Conservation (phyloP, 2,888 invertebrate genomes). For the Pegoplata infirma region DNA sequence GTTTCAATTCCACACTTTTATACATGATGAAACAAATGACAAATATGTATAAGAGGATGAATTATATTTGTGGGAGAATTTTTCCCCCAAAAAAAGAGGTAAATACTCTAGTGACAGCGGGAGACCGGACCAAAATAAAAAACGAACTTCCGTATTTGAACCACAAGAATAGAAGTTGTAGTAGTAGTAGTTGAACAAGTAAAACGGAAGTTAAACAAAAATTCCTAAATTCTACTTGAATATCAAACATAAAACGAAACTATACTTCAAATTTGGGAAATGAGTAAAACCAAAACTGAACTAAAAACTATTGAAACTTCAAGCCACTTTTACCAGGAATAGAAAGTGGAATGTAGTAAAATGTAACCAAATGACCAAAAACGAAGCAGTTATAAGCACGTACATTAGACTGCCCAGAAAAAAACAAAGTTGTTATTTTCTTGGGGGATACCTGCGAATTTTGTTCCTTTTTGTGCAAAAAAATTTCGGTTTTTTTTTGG, state of each 20-base stretch:
- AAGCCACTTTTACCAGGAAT: slow-evolving; percentile 26
- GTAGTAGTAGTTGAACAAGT: too few species aligned
- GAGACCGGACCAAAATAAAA: slow-evolving; percentile 21
- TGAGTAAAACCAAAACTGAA: slow-evolving; percentile 5
- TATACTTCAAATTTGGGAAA: slow-evolving; percentile 41
- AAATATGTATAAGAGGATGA: not conserved
- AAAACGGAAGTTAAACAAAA: slow-evolving; percentile 62
- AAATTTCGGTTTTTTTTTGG: too few species aligned
- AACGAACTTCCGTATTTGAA: slow-evolving; percentile 63
- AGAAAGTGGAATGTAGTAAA: slow-evolving; percentile 4
- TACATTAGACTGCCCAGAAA: too few species aligned
- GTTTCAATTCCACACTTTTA: slow-evolving; percentile 39
- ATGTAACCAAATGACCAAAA: slow-evolving; percentile 33
- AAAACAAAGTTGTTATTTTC: too few species aligned
- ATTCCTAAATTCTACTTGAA: slow-evolving; percentile 47
- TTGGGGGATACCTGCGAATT: too few species aligned
- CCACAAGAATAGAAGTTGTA: slow-evolving; percentile 63
- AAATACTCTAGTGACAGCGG: slow-evolving; percentile 22
- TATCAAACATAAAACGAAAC: slow-evolving; percentile 29
- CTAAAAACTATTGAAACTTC: slow-evolving; percentile 49
- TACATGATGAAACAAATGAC: slow-evolving; percentile 31
- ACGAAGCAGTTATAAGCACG: slow-evolving; percentile 34
- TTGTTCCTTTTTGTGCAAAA: too few species aligned
- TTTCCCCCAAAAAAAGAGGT: not conserved
- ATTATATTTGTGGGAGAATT: not conserved